Percentiles rank a stretch among this genome's conserved stretches.
Conservation (phyloP, 1,140 invertebrate species). For the Penaeus indicus region DNA sequence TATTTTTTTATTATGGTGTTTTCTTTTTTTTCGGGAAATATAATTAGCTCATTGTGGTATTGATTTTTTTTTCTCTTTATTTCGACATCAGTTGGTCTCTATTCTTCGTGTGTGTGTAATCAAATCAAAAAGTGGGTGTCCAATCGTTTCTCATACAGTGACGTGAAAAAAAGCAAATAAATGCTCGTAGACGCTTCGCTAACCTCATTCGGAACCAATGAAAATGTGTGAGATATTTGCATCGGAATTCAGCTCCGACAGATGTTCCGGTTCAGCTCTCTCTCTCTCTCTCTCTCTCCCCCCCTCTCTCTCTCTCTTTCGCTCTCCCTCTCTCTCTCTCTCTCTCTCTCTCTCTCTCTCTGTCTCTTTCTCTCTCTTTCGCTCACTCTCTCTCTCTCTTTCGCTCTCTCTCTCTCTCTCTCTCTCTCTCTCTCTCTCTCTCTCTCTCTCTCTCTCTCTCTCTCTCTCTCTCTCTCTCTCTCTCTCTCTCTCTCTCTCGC, state of each 20-base stretch:
- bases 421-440: not conserved
- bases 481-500: no score
- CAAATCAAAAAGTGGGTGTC: not conserved
- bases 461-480: no score
- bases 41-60: no score
- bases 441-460: not conserved
- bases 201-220: constrained; percentile 24
- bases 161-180: constrained; percentile 16
- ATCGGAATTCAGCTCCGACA: constrained; percentile 2
- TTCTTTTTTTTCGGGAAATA: no score
- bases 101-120: not conserved
- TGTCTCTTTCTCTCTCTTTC: not conserved
- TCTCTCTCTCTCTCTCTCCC: not conserved
- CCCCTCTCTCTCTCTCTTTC: not conserved
- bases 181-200: constrained; percentile 19
- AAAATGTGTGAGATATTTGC: constrained; percentile 34
- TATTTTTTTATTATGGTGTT: no score
- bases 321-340: not conserved
- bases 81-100: no score
- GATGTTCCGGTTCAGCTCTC: constrained; percentile 15
- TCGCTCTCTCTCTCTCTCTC: not conserved
- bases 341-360: not conserved
- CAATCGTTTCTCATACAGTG: not conserved
- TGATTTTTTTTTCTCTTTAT: no score
- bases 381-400: not conserved